These are phyloP conservation scores for Palythoa heliodiscus DNA, from an alignment of 92 coral and sea anemone species.

Conservation along the genomic window DNA sequence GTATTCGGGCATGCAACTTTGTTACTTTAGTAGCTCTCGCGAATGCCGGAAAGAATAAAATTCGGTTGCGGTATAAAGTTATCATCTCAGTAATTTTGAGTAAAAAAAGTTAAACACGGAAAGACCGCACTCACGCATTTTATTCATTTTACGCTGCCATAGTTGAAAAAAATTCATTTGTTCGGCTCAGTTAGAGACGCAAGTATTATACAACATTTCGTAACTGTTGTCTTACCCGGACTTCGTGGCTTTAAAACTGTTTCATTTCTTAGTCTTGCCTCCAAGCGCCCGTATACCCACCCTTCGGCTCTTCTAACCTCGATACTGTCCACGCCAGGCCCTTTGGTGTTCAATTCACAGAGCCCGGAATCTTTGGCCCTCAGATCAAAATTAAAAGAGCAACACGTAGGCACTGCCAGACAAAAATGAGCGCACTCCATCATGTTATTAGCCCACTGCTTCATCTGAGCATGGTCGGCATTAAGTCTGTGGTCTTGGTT, in stretches of 20 bases:
- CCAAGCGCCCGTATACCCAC: conserved; percentile 24
- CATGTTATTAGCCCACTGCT: conserved; percentile 14
- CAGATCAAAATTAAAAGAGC: conserved; percentile 16
- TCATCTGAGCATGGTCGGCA: not conserved
- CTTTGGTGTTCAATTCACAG: conserved; percentile 25
- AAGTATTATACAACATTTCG: too few relatives aligned
- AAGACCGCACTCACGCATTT: too few relatives aligned
- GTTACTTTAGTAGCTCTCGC: too few relatives aligned
- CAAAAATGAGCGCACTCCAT: conserved; percentile 34
- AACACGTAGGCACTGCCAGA: conserved; percentile 19
- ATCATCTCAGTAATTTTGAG: too few relatives aligned
- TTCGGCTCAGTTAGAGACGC: too few relatives aligned
- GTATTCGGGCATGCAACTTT: too few relatives aligned
- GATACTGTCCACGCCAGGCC: not conserved
- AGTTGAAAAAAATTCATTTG: too few relatives aligned
- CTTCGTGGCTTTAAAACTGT: not conserved
- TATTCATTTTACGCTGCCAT: too few relatives aligned
- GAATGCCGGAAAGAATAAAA: too few relatives aligned
- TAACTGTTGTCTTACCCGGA: conserved; percentile 1
- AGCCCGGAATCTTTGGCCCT: not conserved
- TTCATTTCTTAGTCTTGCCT: conserved; percentile 3
- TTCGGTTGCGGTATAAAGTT: too few relatives aligned
- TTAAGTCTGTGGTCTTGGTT: not conserved
- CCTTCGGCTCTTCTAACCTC: not conserved
- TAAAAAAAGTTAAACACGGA: too few relatives aligned